A percentile compares a stretch with the other conserved stretches of the same genome.
These are phyloP conservation scores for Saccopteryx leptura DNA, from an alignment of 2,113 vertebrate species.

Conservation along the genomic window DNA sequence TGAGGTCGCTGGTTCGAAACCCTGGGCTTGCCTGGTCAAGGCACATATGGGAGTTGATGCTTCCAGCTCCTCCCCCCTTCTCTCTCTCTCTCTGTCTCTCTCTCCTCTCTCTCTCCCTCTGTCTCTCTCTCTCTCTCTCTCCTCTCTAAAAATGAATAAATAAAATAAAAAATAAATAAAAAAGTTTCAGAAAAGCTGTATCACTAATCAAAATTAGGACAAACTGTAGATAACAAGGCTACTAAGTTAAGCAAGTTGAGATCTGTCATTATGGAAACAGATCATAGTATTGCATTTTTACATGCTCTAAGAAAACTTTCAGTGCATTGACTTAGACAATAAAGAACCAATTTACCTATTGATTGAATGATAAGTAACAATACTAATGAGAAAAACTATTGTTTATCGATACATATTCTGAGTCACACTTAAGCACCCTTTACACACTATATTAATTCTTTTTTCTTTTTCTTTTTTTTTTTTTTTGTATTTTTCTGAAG, in stretches of 20 bases:
- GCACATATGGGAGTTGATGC: too few species aligned
- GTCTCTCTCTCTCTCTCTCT: too few species aligned
- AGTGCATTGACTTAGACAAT: slow-evolving; percentile 17
- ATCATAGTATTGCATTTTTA: slow-evolving; percentile 43
- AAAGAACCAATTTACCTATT: slow-evolving; percentile 37
- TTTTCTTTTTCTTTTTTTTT: too few species aligned
- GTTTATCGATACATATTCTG: slow-evolving; percentile 53
- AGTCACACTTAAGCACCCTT: slow-evolving; percentile 45
- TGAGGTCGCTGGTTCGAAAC: too few species aligned
- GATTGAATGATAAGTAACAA: slow-evolving; percentile 13
- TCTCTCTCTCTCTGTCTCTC: too few species aligned
- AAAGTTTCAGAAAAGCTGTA: slow-evolving; percentile 40
- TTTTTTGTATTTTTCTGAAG: too few species aligned
- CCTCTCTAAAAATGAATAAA: too few species aligned
- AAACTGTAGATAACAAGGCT: slow-evolving; percentile 29
- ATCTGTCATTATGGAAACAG: slow-evolving; percentile 47
- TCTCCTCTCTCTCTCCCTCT: too few species aligned
- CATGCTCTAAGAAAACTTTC: slow-evolving; percentile 52
- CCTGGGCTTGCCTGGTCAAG: too few species aligned
- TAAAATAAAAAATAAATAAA: too few species aligned
- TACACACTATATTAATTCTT: slow-evolving; percentile 33
- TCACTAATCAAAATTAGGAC: slow-evolving; percentile 54
- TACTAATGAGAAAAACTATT: slow-evolving; percentile 49
- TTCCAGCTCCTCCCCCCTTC: too few species aligned
- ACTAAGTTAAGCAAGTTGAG: slow-evolving; percentile 48